Percentiles rank a stretch among this genome's conserved stretches.
phyloP scores from a whole-genome alignment of 2,888 invertebrate species.

The Athalia rosae region DNA sequence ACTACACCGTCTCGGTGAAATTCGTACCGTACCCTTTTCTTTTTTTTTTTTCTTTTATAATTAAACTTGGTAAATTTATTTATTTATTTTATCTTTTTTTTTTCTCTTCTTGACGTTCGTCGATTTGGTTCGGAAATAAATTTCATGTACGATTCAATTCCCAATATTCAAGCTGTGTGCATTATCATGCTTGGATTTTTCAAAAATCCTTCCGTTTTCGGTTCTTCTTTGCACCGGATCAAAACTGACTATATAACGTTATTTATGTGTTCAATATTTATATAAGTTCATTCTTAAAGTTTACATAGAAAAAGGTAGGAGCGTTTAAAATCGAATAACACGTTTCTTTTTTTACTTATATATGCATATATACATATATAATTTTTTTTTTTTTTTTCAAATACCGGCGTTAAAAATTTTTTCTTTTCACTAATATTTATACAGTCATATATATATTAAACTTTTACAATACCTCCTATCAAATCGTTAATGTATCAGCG shows the following conservation, averaged over 20 bases:
- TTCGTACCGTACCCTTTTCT: background rate
- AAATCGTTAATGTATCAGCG: background rate
- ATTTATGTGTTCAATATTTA: conserved; percentile 1
- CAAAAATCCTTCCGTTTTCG: no score
- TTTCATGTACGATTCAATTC: no score
- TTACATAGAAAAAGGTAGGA: conserved; percentile 23
- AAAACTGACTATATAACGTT: background rate
- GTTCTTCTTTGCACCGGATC: no score
- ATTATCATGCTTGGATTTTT: no score
- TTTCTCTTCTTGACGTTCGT: background rate
- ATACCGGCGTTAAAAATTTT: conserved; percentile 38
- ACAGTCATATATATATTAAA: conserved; percentile 9
- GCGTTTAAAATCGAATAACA: conserved; percentile 38
- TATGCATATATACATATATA: background rate
- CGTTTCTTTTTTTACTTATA: conserved; percentile 17
- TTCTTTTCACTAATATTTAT: conserved; percentile 27
- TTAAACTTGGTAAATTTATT: background rate
- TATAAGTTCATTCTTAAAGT: background rate
- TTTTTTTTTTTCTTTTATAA: background rate
- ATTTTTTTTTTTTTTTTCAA: background rate
- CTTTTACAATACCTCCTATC: background rate
- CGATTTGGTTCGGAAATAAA: background rate
- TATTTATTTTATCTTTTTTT: background rate
- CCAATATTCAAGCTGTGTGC: no score
- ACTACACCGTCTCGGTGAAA: conserved; percentile 8